phyloP scores from a whole-genome alignment of 1,140 invertebrate species.

The Macrobrachium rosenbergii region DNA sequence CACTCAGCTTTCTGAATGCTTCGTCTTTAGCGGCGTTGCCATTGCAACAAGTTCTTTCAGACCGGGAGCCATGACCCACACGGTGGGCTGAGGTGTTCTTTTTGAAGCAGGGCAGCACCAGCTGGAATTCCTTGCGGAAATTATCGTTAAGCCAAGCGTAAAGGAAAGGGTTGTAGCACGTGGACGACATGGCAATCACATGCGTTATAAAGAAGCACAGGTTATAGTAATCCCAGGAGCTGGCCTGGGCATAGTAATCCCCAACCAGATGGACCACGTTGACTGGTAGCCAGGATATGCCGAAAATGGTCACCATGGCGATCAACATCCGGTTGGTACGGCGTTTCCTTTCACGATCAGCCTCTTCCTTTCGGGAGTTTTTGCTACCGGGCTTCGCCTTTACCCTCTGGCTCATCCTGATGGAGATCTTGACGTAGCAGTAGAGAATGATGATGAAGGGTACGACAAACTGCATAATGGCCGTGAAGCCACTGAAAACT shows the following conservation, averaged over 20 bases:
- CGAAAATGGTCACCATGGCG: slow-evolving; percentile 96
- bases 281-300: slow-evolving; percentile 93
- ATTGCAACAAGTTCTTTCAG: slow-evolving; percentile 79
- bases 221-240: slow-evolving; percentile 87
- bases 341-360: slow-evolving; percentile 78
- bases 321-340: slow-evolving; percentile 93
- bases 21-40: slow-evolving; percentile 82
- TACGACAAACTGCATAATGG: slow-evolving; percentile 91
- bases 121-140: slow-evolving; percentile 96
- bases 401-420: slow-evolving; percentile 86
- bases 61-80: slow-evolving; percentile 69
- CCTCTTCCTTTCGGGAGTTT: slow-evolving; percentile 82
- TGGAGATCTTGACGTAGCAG: slow-evolving; percentile 92
- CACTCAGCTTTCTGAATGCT: slow-evolving; percentile 73
- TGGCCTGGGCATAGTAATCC: slow-evolving; percentile 76
- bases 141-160: slow-evolving; percentile 99
- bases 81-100: slow-evolving; percentile 68
- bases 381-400: slow-evolving; percentile 84
- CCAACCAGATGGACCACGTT: slow-evolving; percentile 90
- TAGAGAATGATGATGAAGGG: slow-evolving; percentile 95
- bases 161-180: slow-evolving; percentile 76
- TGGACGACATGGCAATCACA: slow-evolving; percentile 85
- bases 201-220: slow-evolving; percentile 90
- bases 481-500: slow-evolving; percentile 86
- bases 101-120: slow-evolving; percentile 72